A percentile compares a stretch with the other conserved stretches of the same genome.
Evolutionary conservation across 2,113 vertebrate species (phyloP).

Genomic region (Glareola pratincola): DNA sequence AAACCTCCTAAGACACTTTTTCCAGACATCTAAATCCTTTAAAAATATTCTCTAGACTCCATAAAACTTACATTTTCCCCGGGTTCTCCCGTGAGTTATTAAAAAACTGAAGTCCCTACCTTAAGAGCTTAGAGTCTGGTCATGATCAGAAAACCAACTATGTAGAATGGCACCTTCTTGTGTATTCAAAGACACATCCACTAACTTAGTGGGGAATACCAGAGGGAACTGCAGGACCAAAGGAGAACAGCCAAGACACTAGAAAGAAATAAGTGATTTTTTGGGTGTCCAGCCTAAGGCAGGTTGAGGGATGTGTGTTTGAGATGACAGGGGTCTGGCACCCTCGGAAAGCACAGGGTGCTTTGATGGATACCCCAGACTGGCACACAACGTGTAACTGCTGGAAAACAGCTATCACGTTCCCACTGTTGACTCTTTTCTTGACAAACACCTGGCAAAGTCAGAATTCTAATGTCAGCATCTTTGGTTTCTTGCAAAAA

Average conservation of each 20-base stretch:
- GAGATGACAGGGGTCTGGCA: neutral
- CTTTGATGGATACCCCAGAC: fast-evolving
- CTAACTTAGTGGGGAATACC: neutral
- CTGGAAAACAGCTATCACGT: neutral
- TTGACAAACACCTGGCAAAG: neutral
- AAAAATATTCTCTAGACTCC: conserved; percentile 69
- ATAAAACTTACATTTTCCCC: conserved; percentile 61
- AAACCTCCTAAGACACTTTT: conserved; percentile 63
- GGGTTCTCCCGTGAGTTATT: conserved; percentile 49
- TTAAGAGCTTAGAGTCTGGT: conserved; percentile 48
- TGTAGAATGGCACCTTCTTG: neutral
- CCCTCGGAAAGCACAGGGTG: neutral
- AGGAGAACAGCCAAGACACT: neutral
- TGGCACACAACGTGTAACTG: neutral
- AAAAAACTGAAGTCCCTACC: conserved; percentile 52
- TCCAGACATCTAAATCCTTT: conserved; percentile 66
- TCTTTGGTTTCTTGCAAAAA: neutral
- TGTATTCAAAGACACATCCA: neutral
- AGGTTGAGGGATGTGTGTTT: neutral
- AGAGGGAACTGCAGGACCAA: neutral
- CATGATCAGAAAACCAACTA: conserved; percentile 50
- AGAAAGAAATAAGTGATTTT: neutral
- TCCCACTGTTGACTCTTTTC: neutral
- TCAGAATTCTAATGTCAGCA: neutral
- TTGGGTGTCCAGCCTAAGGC: neutral